Percentiles rank a stretch among this genome's conserved stretches.
These are phyloP conservation scores for Drosophila navojoa DNA, from an alignment of 1,140 invertebrate species.

Conservation along the genomic window DNA sequence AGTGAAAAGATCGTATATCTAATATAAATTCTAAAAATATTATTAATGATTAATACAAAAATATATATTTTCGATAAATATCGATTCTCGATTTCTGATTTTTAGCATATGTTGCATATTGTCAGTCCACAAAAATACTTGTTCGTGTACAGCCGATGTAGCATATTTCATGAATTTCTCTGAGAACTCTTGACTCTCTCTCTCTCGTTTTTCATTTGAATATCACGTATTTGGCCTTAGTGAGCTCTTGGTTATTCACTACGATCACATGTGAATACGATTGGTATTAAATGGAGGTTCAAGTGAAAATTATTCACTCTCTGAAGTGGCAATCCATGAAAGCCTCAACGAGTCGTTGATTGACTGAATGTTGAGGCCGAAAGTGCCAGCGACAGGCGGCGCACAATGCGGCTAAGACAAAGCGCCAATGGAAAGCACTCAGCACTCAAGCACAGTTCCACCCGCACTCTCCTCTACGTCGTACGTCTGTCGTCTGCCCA, in stretches of 20 bases:
- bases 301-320: constrained; percentile 32
- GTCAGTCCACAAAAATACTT: no score
- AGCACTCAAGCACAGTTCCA: constrained; percentile 33
- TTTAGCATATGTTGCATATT: no score
- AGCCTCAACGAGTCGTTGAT: constrained; percentile 64
- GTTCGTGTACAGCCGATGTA: no score
- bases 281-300: constrained; percentile 25
- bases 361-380: constrained; percentile 54
- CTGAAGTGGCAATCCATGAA: constrained; percentile 43
- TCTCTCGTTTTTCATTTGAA: neutral
- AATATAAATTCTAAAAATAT: no score
- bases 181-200: no score
- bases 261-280: constrained; percentile 13
- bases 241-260: neutral
- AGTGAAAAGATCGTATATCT: no score
- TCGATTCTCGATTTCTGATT: neutral
- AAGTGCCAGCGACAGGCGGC: constrained; percentile 72
- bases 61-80: no score
- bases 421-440: constrained; percentile 71
- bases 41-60: no score
- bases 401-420: constrained; percentile 70
- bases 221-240: neutral
- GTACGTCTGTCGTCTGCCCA: neutral
- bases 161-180: no score
- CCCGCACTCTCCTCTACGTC: neutral